phyloP scores from a whole-genome alignment of 2,113 vertebrate species.

The Pteruthius melanotis region DNA sequence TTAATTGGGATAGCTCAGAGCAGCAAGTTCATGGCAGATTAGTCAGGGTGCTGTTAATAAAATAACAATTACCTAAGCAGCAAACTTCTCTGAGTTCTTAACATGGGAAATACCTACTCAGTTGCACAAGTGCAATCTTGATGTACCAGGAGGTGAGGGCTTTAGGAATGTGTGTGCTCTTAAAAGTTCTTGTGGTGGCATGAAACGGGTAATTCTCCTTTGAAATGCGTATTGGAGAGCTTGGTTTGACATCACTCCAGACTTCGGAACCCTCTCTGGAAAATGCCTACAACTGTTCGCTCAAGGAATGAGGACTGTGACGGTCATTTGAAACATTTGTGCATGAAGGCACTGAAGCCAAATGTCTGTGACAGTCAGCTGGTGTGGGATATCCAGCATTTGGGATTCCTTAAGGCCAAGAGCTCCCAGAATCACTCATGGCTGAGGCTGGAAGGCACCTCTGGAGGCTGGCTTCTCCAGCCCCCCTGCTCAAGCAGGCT shows the following conservation, averaged over 20 bases:
- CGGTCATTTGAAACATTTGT: not conserved
- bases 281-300: not conserved
- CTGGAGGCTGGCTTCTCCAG: not conserved
- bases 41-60: not conserved
- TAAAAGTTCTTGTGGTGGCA: not conserved
- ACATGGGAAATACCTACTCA: not conserved
- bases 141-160: not conserved
- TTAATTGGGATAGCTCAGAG: not conserved
- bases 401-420: not conserved
- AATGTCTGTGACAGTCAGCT: fast-evolving
- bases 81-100: not conserved
- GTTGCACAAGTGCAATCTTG: not conserved
- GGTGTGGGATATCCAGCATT: not conserved
- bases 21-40: not conserved
- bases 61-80: not conserved
- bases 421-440: not conserved
- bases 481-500: not conserved
- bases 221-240: not conserved
- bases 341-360: not conserved
- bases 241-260: not conserved
- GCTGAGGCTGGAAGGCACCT: not conserved
- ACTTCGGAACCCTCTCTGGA: not conserved
- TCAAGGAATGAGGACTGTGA: not conserved
- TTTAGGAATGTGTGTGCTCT: not conserved
- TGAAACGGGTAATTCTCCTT: not conserved